Conservation (phyloP, 2,797 vertebrate species). For the Cynodonichthys magdalenae region DNA sequence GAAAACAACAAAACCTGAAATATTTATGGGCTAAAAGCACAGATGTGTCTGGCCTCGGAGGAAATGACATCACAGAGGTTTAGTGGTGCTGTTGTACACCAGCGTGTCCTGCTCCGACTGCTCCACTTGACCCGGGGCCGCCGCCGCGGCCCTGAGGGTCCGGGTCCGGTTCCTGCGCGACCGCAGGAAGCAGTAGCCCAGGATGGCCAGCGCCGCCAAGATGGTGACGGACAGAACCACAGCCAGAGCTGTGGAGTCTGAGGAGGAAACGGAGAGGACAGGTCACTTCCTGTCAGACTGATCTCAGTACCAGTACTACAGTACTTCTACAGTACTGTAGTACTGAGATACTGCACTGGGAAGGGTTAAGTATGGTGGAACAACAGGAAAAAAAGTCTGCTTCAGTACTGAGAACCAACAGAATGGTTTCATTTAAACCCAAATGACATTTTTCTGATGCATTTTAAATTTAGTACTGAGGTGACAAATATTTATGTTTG, state of each 20-base stretch:
- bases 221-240: conserved; percentile 83
- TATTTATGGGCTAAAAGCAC: not conserved
- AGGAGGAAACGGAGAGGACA: conserved; percentile 1
- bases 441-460: too few species aligned
- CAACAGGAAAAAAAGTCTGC: too few species aligned
- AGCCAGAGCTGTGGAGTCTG: conserved; percentile 80
- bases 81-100: conserved; percentile 88
- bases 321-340: too few species aligned
- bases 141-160: conserved; percentile 56
- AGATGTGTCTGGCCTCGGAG: not conserved
- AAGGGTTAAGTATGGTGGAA: too few species aligned
- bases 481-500: too few species aligned
- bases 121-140: conserved; percentile 57
- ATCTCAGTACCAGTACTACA: not conserved
- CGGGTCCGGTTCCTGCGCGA: conserved; percentile 62
- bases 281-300: conserved; percentile 32
- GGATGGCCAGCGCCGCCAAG: conserved; percentile 80
- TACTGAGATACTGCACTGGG: not conserved
- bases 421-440: too few species aligned
- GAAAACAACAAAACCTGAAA: not conserved
- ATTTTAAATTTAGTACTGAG: too few species aligned
- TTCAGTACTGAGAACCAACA: too few species aligned
- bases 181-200: conserved; percentile 87
- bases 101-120: conserved; percentile 81
- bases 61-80: conserved; percentile 79